Percentiles rank a stretch among this genome's conserved stretches.
Conservation (phyloP, 1,140 invertebrate genomes). For the Orchestia grillus region DNA sequence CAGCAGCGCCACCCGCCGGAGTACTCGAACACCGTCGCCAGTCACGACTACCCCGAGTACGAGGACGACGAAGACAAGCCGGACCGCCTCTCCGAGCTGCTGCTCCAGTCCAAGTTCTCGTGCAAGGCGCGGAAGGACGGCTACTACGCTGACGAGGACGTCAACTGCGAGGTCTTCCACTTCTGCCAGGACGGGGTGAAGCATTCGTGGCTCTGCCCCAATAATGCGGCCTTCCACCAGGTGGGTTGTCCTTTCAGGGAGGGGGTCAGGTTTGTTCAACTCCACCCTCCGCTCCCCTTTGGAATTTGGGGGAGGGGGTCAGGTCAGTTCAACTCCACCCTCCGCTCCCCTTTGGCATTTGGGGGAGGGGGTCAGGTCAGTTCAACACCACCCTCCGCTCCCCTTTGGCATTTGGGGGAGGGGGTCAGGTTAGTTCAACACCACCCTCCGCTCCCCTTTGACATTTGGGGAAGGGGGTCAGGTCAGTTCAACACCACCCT, state of each 20-base stretch:
- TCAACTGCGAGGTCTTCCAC: constrained; percentile 93
- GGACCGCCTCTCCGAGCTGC: constrained; percentile 82
- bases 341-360: no score
- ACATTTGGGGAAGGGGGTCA: no score
- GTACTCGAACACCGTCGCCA: background rate
- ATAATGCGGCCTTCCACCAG: constrained; percentile 92
- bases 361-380: no score
- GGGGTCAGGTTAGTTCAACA: no score
- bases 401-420: no score
- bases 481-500: no score
- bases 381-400: no score
- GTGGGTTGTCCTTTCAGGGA: constrained; percentile 71
- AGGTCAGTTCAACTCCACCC: no score
- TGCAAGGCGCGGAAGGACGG: constrained; percentile 85
- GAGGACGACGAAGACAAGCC: constrained; percentile 87
- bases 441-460: no score
- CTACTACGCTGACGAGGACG: constrained; percentile 91
- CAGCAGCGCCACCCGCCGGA: background rate
- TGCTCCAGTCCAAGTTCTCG: constrained; percentile 87
- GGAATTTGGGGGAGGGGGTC: no score
- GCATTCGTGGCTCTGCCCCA: constrained; percentile 93
- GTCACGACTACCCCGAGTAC: constrained; percentile 69
- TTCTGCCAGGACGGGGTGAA: constrained; percentile 91
- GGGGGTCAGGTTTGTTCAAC: no score
- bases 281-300: no score